Evolutionary conservation across 1,140 invertebrate species (phyloP).

Genomic region (Rhagoletis zephyria): DNA sequence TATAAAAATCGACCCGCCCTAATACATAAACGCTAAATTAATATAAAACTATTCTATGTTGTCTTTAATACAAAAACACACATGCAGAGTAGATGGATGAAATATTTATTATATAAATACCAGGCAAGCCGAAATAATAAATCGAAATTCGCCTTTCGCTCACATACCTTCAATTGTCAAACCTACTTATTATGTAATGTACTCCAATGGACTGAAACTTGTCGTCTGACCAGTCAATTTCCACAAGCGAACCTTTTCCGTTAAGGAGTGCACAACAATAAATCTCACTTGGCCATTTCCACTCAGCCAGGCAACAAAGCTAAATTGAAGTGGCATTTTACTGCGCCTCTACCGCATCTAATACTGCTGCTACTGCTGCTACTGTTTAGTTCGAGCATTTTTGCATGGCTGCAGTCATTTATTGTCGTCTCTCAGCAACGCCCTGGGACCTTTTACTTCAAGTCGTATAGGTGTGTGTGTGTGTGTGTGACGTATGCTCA

Average conservation of each 20-base stretch:
- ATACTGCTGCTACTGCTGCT: background rate
- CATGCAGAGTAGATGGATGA: too few species aligned
- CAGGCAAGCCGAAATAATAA: too few species aligned
- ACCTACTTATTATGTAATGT: conserved; percentile 28
- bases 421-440: conserved; percentile 5
- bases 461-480: background rate
- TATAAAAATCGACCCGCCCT: too few species aligned
- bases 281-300: conserved; percentile 18
- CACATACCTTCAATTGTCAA: background rate
- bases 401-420: conserved; percentile 23
- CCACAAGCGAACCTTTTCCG: background rate
- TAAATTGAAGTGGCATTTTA: conserved; percentile 31
- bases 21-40: too few species aligned
- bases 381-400: background rate
- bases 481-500: background rate
- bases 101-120: too few species aligned
- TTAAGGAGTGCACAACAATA: conserved; percentile 4
- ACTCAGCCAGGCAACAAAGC: conserved; percentile 13
- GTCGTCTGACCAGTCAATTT: conserved; percentile 6
- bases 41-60: too few species aligned
- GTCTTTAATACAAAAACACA: too few species aligned
- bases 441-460: background rate
- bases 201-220: conserved; percentile 1
- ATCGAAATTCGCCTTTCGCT: background rate
- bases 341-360: background rate